A percentile compares a stretch with the other conserved stretches of the same genome.
Conservation (phyloP, 2,888 invertebrate species). For the Ormyrus rosae region DNA sequence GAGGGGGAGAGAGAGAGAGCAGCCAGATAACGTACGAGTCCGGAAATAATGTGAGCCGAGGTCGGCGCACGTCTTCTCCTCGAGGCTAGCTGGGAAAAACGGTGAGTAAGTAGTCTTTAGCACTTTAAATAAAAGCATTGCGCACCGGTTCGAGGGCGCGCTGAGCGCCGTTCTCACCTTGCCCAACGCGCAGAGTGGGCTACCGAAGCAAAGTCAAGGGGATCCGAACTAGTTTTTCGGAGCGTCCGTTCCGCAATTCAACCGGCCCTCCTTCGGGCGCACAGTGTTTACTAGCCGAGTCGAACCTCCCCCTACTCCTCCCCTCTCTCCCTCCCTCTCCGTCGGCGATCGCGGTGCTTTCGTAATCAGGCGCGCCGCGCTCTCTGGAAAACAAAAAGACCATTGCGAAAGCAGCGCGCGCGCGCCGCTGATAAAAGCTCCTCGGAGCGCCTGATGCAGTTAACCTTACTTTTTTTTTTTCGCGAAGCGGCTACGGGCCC, state of each 20-base stretch:
- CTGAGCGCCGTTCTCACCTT: constrained; percentile 37
- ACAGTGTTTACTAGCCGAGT: neutral
- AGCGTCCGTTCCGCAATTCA: neutral
- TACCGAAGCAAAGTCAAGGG: neutral
- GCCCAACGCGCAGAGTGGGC: neutral
- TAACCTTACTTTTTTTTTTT: constrained; percentile 45
- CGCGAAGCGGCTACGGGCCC: neutral
- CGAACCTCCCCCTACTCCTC: neutral
- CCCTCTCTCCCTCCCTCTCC: neutral
- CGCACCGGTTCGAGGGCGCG: neutral
- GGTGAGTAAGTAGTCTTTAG: constrained; percentile 58
- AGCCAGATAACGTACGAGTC: neutral
- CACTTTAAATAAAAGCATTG: neutral
- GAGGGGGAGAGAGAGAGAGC: neutral
- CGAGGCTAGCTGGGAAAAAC: constrained; percentile 52
- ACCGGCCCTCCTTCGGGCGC: neutral
- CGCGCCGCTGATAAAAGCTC: neutral
- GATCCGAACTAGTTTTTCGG: neutral
- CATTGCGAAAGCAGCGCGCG: neutral
- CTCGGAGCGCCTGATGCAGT: neutral
- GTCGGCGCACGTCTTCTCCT: neutral
- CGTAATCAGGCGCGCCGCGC: constrained; percentile 6
- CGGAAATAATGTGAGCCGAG: constrained; percentile 61
- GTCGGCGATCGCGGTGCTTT: neutral
- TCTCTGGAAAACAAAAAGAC: neutral